Percentiles rank a stretch among this genome's conserved stretches.
Conservation (phyloP, 2,113 vertebrate species). For the Nothocercus julius region DNA sequence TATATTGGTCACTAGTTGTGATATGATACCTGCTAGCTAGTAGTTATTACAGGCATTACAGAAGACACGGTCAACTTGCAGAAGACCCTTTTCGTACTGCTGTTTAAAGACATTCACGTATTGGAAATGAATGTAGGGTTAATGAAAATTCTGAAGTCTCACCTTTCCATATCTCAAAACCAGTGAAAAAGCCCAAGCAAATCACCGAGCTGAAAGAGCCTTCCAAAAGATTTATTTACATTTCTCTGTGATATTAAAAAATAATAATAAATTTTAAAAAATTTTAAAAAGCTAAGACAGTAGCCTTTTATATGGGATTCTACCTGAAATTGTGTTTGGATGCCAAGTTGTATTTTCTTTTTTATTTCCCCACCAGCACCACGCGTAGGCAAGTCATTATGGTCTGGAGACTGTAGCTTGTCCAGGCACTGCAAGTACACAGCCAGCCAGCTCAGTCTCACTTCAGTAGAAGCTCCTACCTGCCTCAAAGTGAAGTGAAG, state of each 20-base stretch:
- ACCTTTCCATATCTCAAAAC: neutral
- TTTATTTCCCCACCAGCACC: too few species aligned
- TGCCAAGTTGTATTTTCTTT: neutral
- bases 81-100: neutral
- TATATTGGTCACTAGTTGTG: neutral
- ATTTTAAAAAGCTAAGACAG: neutral
- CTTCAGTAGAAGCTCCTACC: neutral
- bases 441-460: neutral
- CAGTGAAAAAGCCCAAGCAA: neutral
- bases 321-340: neutral
- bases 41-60: neutral
- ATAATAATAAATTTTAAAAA: too few species aligned
- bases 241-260: neutral
- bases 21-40: neutral
- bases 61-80: neutral
- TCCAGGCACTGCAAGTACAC: neutral
- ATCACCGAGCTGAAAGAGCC: neutral
- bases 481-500: neutral
- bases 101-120: neutral
- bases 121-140: neutral
- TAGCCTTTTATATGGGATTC: neutral
- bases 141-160: neutral
- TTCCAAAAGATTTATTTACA: neutral
- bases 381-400: neutral
- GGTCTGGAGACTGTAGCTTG: neutral